These are phyloP conservation scores for Muntiacus reevesi DNA, from an alignment of 2,113 vertebrate genomes.

Conservation along the genomic window DNA sequence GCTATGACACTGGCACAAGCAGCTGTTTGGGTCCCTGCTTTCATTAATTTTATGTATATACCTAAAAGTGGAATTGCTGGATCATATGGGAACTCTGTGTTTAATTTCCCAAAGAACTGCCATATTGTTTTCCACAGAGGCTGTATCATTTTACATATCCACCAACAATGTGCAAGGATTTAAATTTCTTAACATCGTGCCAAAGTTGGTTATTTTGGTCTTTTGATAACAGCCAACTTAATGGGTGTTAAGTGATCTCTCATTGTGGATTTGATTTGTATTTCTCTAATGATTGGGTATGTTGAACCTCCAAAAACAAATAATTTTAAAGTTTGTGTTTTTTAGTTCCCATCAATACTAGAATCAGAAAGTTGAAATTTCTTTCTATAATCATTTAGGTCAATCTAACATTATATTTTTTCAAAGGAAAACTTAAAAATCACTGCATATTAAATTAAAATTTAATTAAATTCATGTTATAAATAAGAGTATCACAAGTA, in stretches of 20 bases:
- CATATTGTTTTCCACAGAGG: background rate
- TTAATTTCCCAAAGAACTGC: background rate
- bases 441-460: background rate
- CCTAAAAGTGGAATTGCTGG: background rate
- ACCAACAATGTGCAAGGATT: background rate
- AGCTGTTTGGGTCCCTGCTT: background rate
- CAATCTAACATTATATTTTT: background rate
- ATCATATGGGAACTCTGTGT: background rate
- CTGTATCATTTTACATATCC: background rate
- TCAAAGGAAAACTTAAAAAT: background rate
- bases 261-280: background rate
- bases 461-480: background rate
- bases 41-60: background rate
- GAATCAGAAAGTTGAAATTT: constrained; percentile 8
- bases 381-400: background rate
- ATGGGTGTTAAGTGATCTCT: background rate
- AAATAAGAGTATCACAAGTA: background rate
- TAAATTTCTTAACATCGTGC: background rate
- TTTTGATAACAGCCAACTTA: background rate
- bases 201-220: background rate
- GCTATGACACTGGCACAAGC: background rate
- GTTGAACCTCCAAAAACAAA: background rate
- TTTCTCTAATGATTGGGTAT: background rate
- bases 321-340: background rate
- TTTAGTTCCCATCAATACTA: background rate